phyloP scores from a whole-genome alignment of 2,888 invertebrate species.

The Scrobipalpa atriplicella region DNA sequence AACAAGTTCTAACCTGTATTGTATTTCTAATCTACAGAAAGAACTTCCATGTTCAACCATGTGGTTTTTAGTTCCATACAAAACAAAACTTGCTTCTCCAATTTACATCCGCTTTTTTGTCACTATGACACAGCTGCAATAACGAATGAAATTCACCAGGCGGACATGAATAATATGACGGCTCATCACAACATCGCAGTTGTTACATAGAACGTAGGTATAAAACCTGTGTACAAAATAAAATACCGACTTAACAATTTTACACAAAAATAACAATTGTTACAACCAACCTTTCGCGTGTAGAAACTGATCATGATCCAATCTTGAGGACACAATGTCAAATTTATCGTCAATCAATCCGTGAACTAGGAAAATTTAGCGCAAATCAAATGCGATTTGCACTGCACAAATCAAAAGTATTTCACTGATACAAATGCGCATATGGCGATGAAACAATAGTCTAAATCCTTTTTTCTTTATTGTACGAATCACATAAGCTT shows the following conservation, averaged over 20 bases:
- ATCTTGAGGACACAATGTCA: conserved; percentile 32
- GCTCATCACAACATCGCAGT: conserved; percentile 8
- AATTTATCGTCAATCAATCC: conserved; percentile 33
- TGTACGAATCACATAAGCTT: not conserved
- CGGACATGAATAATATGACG: not conserved
- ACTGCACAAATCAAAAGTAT: conserved; percentile 35
- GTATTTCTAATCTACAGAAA: not conserved
- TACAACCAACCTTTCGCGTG: conserved; percentile 44
- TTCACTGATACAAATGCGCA: conserved; percentile 50
- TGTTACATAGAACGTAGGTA: conserved; percentile 1
- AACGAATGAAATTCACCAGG: not conserved
- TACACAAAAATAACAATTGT: conserved; percentile 9
- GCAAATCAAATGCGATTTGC: conserved; percentile 31
- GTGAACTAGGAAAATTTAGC: conserved; percentile 29
- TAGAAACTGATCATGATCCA: conserved; percentile 55
- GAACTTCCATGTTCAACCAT: not conserved
- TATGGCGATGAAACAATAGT: conserved; percentile 51
- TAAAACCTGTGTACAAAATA: conserved; percentile 7
- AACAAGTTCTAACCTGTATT: not conserved
- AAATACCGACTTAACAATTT: conserved; percentile 6
- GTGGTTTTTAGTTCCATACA: not conserved
- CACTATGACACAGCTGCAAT: not conserved
- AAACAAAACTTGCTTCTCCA: too few species aligned
- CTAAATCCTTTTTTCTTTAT: not conserved
- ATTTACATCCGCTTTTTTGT: not conserved